Evolutionary conservation across 2,797 vertebrate species (phyloP).

Genomic region (Apodemus agrarius): DNA sequence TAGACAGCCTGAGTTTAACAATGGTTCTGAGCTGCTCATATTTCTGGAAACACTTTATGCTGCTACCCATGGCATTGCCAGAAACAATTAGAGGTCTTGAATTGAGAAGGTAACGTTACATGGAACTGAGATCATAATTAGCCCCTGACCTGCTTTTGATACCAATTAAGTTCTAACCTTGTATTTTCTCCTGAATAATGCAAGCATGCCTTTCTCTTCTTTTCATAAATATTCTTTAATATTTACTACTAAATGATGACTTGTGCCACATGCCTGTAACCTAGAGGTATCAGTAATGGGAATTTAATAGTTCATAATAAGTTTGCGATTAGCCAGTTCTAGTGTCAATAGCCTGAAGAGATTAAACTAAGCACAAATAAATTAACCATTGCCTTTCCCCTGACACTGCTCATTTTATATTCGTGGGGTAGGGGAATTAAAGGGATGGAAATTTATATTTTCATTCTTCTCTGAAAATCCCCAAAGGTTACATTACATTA

Average conservation of each 20-base stretch:
- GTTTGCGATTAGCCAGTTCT: constrained; percentile 58
- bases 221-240: constrained; percentile 64
- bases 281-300: constrained; percentile 60
- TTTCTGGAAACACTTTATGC: constrained; percentile 93
- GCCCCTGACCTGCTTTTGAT: constrained; percentile 90
- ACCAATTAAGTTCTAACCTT: constrained; percentile 88
- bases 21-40: constrained; percentile 91
- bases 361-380: constrained; percentile 66
- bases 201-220: constrained; percentile 78
- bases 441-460: background rate
- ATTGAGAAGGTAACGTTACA: constrained; percentile 88
- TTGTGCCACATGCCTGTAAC: constrained; percentile 45
- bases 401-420: constrained; percentile 31
- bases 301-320: constrained; percentile 67
- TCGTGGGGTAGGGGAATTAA: background rate
- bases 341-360: constrained; percentile 66
- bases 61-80: constrained; percentile 88
- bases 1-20: constrained; percentile 93
- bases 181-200: constrained; percentile 91
- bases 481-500: background rate
- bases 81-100: constrained; percentile 93
- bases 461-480: constrained; percentile 6
- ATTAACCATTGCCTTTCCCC: background rate
- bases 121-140: constrained; percentile 88
- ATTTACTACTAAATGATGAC: constrained; percentile 72